A percentile compares a stretch with the other conserved stretches of the same genome.
phyloP scores from a whole-genome alignment of 1,140 invertebrate species.

The Telenomus remus region DNA sequence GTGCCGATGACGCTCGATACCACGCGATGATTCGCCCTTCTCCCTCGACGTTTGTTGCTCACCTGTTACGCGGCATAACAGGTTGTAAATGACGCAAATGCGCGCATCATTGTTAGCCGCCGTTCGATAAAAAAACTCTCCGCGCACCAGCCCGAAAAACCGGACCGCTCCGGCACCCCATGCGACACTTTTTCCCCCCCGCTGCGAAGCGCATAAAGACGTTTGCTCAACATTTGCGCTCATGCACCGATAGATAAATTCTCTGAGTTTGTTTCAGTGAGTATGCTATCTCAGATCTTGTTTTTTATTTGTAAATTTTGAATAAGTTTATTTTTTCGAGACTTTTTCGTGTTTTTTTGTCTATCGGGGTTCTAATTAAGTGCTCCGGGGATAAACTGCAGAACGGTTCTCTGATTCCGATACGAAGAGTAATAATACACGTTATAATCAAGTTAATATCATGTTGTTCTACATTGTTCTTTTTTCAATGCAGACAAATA shows the following conservation, averaged over 20 bases:
- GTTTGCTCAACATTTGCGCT: conserved; percentile 1
- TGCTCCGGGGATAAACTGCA: too few species aligned
- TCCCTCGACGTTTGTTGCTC: conserved; percentile 21
- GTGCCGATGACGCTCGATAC: conserved; percentile 27
- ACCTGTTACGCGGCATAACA: conserved; percentile 57
- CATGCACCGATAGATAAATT: too few species aligned
- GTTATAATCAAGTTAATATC: conserved; percentile 13
- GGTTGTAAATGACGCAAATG: conserved; percentile 56
- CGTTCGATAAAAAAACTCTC: conserved; percentile 11
- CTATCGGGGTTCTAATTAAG: too few species aligned
- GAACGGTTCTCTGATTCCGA: background rate
- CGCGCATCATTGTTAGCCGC: conserved; percentile 48
- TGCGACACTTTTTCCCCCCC: conserved; percentile 9
- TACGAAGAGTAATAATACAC: conserved; percentile 4
- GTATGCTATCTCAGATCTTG: too few species aligned
- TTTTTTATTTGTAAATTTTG: too few species aligned
- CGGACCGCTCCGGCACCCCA: background rate
- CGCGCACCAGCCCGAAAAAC: conserved; percentile 16
- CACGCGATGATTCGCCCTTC: conserved; percentile 37
- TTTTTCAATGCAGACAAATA: conserved; percentile 3
- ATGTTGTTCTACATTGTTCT: conserved; percentile 19
- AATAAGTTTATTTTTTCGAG: too few species aligned
- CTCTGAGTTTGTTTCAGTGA: too few species aligned
- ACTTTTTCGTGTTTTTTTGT: too few species aligned
- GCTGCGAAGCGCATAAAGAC: background rate